Base-by-base conservation (phyloP, 2,113 vertebrate species). In the Romanogobio albipinnatus region DNA sequence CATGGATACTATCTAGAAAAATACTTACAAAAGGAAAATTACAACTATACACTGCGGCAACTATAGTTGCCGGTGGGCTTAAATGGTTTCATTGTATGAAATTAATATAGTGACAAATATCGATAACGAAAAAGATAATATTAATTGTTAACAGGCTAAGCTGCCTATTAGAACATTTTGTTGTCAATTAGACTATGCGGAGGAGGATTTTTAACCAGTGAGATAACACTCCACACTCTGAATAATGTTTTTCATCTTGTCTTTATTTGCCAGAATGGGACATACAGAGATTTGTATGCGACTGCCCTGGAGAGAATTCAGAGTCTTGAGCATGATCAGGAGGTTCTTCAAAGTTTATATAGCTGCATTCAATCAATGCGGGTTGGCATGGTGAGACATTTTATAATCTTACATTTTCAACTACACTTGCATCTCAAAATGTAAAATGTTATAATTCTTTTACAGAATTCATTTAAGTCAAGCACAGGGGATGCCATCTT, bases 251-350 rank as follows among this genome's bases (percentile, higher is more conserved):
- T 71, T 84, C 29, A 8, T 88, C 1, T 87, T 85, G 70, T 51
- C 24, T 64, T 33, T 56, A 22, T 71, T 70, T 43, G 19, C 33
- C 62, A 95, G 94, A 93, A 89, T 9, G 87, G 89, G n/a, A 89
- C 92, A 49, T 93, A 95, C 86, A 89, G 17, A 76, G 85, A 90
- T 76, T 89, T 96, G 19, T 96, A 92, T 86, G 66, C 88, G 0
- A 88, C 92, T 80, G 93, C 95, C 66, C 7, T 89, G 76, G 90
- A 90, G 86, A 91, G 90, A 76, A 90, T 81, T 9, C 76, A 84
- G 36, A 84, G 92, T 76, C 85, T 96, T 90, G 95, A 94, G 91
- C 59, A 90, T 26, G 93, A 92, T 39, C 84, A 22, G 13, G 89
- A 91, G 47, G 90, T 81, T 0, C 91, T 94, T 78, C 75, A 78